These are phyloP conservation scores for Phycodurus eques DNA, from an alignment of 2,113 vertebrate species.

Conservation along the genomic window DNA sequence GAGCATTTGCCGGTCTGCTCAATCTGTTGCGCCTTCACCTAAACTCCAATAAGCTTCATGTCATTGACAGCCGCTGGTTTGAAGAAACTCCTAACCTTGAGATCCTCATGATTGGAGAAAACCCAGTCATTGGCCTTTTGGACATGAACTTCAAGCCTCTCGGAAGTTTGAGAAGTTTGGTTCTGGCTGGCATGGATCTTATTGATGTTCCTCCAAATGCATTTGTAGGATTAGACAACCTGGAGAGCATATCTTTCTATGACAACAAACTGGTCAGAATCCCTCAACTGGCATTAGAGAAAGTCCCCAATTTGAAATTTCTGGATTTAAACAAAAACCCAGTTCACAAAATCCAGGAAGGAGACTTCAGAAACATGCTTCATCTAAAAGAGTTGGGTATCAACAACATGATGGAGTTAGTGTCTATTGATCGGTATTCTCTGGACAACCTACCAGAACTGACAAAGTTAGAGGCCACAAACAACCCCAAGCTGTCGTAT, in stretches of 20 bases:
- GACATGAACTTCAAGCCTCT: conserved; percentile 95
- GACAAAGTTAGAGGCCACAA: conserved; percentile 96
- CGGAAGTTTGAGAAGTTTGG: conserved; percentile 86
- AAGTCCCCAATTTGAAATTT: conserved; percentile 93
- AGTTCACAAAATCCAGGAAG: conserved; percentile 90
- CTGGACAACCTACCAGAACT: conserved; percentile 95
- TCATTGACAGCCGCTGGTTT: conserved; percentile 95
- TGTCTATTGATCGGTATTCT: conserved; percentile 88
- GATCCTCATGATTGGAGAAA: conserved; percentile 98
- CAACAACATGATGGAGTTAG: conserved; percentile 95
- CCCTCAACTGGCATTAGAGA: conserved; percentile 89
- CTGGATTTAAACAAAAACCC: conserved; percentile 98
- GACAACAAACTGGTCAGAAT: conserved; percentile 90
- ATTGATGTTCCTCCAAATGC: conserved; percentile 89
- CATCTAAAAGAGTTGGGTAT: conserved; percentile 92
- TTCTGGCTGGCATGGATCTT: conserved; percentile 95
- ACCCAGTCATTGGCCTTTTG: conserved; percentile 91
- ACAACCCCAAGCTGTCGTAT: conserved; percentile 93
- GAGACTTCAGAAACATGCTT: conserved; percentile 95
- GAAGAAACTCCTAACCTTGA: conserved; percentile 91
- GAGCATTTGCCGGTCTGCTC: conserved; percentile 86
- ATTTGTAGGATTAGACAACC: conserved; percentile 89
- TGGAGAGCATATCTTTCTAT: conserved; percentile 97
- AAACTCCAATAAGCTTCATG: conserved; percentile 89
- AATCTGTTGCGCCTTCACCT: conserved; percentile 91